These are phyloP conservation scores for Eudemis profundana DNA, from an alignment of 2,888 invertebrate species.

Conservation along the genomic window DNA sequence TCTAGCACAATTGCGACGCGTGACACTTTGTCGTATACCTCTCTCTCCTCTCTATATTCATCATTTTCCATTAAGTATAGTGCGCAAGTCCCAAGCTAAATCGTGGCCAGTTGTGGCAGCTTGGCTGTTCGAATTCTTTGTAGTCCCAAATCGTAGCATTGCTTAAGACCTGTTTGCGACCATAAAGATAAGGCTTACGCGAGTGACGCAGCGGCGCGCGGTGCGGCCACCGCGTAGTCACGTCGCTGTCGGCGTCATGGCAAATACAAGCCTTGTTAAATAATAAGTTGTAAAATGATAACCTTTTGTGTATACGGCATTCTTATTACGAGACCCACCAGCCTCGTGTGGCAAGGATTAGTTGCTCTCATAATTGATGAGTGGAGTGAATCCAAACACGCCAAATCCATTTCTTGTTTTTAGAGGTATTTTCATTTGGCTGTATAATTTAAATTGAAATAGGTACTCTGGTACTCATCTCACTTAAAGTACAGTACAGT, in stretches of 20 bases:
- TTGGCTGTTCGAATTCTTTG: constrained; percentile 1
- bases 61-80: neutral
- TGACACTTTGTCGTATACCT: too few species aligned
- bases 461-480: too few species aligned
- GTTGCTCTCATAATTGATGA: too few species aligned
- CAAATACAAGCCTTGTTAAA: constrained; percentile 77
- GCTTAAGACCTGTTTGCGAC: constrained; percentile 34
- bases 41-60: too few species aligned
- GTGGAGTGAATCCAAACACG: too few species aligned
- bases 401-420: too few species aligned
- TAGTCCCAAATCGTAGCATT: constrained; percentile 24
- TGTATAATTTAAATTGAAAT: too few species aligned
- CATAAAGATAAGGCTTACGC: constrained; percentile 74
- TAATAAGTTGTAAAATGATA: constrained; percentile 68
- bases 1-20: too few species aligned
- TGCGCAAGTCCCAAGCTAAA: neutral
- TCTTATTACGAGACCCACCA: neutral
- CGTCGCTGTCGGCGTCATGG: constrained; percentile 64
- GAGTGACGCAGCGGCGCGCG: constrained; percentile 58
- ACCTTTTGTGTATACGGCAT: constrained; percentile 36
- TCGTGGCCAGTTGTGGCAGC: too few species aligned
- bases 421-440: too few species aligned
- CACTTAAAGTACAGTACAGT: too few species aligned
- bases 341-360: neutral
- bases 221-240: constrained; percentile 73